Conservation (phyloP, 2,888 invertebrate genomes). For the Microplitis deprimator region DNA sequence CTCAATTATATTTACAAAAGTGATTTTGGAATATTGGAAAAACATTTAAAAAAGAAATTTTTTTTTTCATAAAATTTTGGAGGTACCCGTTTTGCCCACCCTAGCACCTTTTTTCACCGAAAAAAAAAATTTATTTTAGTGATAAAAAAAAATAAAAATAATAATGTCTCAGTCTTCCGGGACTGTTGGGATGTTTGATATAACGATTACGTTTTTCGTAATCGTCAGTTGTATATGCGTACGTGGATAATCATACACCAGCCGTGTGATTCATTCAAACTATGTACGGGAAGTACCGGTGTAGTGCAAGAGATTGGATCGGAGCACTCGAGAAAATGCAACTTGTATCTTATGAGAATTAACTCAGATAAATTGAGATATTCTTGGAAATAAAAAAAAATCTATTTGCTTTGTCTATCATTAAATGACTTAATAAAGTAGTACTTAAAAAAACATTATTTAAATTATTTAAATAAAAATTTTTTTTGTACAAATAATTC, state of each 20-base stretch:
- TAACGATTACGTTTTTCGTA: slow-evolving; percentile 29
- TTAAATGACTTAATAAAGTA: neutral
- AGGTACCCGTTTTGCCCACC: no score
- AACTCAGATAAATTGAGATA: slow-evolving; percentile 7
- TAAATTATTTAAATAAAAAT: neutral
- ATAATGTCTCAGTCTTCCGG: slow-evolving; percentile 28
- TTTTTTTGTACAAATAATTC: neutral
- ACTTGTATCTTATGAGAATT: slow-evolving; percentile 4
- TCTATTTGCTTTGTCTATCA: slow-evolving; percentile 1
- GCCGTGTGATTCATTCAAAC: slow-evolving; percentile 39
- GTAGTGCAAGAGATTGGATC: slow-evolving; percentile 27
- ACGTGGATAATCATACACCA: slow-evolving; percentile 40
- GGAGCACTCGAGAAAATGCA: slow-evolving; percentile 9
- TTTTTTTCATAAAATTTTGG: no score
- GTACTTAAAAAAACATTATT: neutral
- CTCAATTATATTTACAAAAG: no score
- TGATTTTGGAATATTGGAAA: no score
- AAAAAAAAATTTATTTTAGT: neutral
- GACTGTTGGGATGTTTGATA: slow-evolving; percentile 28
- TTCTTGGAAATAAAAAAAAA: neutral
- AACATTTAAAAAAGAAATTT: no score
- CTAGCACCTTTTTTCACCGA: no score
- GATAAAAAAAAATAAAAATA: slow-evolving; percentile 2
- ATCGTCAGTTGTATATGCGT: slow-evolving; percentile 38
- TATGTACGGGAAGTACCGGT: slow-evolving; percentile 39